A percentile compares a stretch with the other conserved stretches of the same genome.
phyloP scores from a whole-genome alignment of 2,888 invertebrate species.

The Boloria selene region DNA sequence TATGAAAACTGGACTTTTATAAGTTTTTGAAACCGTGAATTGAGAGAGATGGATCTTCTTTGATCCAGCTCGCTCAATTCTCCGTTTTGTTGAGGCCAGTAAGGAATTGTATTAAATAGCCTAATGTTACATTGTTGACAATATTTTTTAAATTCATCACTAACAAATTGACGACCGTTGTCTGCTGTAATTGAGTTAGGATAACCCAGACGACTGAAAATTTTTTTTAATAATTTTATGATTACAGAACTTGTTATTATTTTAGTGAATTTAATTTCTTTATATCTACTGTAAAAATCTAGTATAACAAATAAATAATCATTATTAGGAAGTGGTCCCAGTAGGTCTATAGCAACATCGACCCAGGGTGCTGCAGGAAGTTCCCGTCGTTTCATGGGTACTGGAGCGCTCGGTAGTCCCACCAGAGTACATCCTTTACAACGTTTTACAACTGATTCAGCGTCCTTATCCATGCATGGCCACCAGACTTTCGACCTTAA shows the following conservation, averaged over 20 bases:
- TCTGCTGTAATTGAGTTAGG: constrained; percentile 41
- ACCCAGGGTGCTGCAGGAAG: constrained; percentile 41
- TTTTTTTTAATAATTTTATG: constrained; percentile 41
- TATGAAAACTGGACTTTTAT: too few relatives aligned
- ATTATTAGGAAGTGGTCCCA: constrained; percentile 41
- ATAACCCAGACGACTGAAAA: constrained; percentile 41
- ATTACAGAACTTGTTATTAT: constrained; percentile 14
- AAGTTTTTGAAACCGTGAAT: too few relatives aligned
- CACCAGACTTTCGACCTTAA: constrained; percentile 55
- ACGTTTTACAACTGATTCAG: constrained; percentile 31
- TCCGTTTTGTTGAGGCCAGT: not conserved
- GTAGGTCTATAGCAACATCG: constrained; percentile 42
- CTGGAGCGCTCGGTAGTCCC: constrained; percentile 34
- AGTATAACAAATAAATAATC: constrained; percentile 39
- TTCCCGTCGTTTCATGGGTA: constrained; percentile 38
- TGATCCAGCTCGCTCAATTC: too few relatives aligned
- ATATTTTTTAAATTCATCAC: constrained; percentile 40
- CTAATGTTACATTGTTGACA: constrained; percentile 36
- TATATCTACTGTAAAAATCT: constrained; percentile 44
- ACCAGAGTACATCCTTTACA: constrained; percentile 43
- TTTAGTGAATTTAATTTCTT: constrained; percentile 21
- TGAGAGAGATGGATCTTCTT: too few relatives aligned
- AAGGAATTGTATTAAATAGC: constrained; percentile 28
- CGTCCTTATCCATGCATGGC: constrained; percentile 50
- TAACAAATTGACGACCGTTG: constrained; percentile 42